phyloP scores from a whole-genome alignment of 2,888 invertebrate genomes.

The Tenodera sinensis region DNA sequence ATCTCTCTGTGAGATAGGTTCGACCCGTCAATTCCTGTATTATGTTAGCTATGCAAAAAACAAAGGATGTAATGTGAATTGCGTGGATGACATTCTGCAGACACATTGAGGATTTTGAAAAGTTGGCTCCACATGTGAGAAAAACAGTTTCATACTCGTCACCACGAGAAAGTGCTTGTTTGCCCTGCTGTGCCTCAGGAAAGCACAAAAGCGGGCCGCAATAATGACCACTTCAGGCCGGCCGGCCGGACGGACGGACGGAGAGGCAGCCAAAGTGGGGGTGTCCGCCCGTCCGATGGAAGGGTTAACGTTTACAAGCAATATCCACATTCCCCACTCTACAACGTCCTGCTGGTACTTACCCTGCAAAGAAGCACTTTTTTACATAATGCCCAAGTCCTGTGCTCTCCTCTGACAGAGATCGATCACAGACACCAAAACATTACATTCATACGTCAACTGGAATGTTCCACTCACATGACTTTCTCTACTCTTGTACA shows the following conservation, averaged over 20 bases:
- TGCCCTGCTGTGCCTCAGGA: too few relatives aligned
- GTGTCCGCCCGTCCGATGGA: not conserved
- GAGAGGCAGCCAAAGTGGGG: not conserved
- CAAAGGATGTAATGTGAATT: too few relatives aligned
- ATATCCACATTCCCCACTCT: not conserved
- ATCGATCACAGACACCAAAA: not conserved
- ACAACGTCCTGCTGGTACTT: too few relatives aligned
- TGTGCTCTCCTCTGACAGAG: not conserved
- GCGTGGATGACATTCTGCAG: too few relatives aligned
- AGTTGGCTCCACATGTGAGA: not conserved
- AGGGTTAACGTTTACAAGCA: not conserved
- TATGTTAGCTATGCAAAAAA: too few relatives aligned
- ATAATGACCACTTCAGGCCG: constrained; percentile 5
- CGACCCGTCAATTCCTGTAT: too few relatives aligned
- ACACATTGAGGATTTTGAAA: too few relatives aligned
- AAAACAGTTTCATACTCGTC: not conserved
- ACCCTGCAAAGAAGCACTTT: not conserved
- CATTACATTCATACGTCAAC: not conserved
- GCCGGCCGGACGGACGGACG: not conserved
- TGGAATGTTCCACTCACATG: too few relatives aligned
- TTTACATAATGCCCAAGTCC: not conserved
- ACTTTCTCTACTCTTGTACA: too few relatives aligned
- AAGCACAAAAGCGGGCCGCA: not conserved
- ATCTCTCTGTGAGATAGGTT: too few relatives aligned
- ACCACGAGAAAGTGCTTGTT: not conserved